Evolutionary conservation across 1,140 invertebrate species (phyloP), one percentile per base, ranked within the genome.

Genomic region (Calosoma granatense): DNA sequence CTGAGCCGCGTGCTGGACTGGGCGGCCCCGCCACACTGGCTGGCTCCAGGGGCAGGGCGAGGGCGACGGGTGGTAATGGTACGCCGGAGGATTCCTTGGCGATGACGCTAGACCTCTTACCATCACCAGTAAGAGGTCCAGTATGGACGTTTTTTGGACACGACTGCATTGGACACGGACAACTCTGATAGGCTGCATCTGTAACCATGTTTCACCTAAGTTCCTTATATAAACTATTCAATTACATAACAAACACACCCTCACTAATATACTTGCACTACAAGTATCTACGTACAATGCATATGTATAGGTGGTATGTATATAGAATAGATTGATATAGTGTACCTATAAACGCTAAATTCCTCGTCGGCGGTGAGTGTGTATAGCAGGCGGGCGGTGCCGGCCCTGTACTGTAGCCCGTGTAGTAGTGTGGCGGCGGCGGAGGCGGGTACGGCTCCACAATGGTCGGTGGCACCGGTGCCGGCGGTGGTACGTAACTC

Each of bases 91-190:
- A 64, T 61, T 69, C 68, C 65, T 72, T 69, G 61, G 66, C 62
- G 51, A 70, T 69, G 55, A 64, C 60, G 62, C 69, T 76, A 76
- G 77, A 81, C 79, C 73, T 83, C 81, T 83, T 83, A 81, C 80
- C 81, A 77, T 78, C 79, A 89, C 88, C 88, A 90, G 88, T 90
- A 91, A 88, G 88, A 87, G 88, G 88, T 83, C 89, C 88, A 91
- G 88, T 90, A 91, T 84, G 86, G 84, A 87, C 88, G 88, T 92
- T 92, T 92, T 92, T 92, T 92, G 88, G 87, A 91, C 87, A 91
- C 78, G 87, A 83, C 77, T 89, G 87, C 79, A 89, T 82, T 75
- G 87, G 88, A 79, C 88, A 90, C 65, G 87, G 87, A 75, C 87
- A 90, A 75, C 81, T 78, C 67, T 84, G 82, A 67, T 79, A 79